Evolutionary conservation across 2,888 invertebrate species (phyloP).

Genomic region (Acleris laterana): DNA sequence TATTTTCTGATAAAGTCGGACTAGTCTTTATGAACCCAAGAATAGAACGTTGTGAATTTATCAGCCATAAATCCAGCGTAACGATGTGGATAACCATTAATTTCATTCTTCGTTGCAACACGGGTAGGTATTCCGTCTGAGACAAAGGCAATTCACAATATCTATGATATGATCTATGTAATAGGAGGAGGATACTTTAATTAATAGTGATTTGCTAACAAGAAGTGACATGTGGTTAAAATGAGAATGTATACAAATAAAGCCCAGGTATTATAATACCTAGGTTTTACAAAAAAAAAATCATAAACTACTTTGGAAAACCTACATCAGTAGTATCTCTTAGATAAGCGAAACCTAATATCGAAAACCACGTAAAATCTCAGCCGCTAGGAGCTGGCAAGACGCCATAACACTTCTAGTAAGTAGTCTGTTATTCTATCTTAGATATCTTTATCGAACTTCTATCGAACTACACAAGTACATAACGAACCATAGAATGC

Average conservation of each 20-base stretch:
- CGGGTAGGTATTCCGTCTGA: constrained; percentile 14
- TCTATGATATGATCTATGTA: not conserved
- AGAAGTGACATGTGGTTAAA: not conserved
- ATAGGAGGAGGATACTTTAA: too few relatives aligned
- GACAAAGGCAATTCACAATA: constrained; percentile 3
- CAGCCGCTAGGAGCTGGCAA: constrained; percentile 24
- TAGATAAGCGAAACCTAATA: constrained; percentile 27
- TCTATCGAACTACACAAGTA: constrained; percentile 9
- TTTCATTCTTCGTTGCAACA: constrained; percentile 23
- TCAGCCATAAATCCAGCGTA: constrained; percentile 20
- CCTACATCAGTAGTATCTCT: constrained; percentile 6
- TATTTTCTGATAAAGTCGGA: constrained; percentile 19
- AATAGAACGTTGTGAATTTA: constrained; percentile 30
- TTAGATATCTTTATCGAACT: constrained; percentile 29
- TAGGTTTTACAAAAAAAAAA: not conserved
- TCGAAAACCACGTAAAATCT: constrained; percentile 25
- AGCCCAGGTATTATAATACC: too few relatives aligned
- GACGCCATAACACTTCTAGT: constrained; percentile 33
- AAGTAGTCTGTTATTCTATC: constrained; percentile 34
- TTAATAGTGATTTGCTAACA: too few relatives aligned
- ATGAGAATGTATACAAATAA: not conserved
- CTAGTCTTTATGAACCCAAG: constrained; percentile 15
- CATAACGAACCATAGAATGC: constrained; percentile 17
- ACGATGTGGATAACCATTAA: constrained; percentile 30
- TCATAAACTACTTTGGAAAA: not conserved